Evolutionary conservation across 2,797 vertebrate species (phyloP).

Genomic region (Carapus acus): DNA sequence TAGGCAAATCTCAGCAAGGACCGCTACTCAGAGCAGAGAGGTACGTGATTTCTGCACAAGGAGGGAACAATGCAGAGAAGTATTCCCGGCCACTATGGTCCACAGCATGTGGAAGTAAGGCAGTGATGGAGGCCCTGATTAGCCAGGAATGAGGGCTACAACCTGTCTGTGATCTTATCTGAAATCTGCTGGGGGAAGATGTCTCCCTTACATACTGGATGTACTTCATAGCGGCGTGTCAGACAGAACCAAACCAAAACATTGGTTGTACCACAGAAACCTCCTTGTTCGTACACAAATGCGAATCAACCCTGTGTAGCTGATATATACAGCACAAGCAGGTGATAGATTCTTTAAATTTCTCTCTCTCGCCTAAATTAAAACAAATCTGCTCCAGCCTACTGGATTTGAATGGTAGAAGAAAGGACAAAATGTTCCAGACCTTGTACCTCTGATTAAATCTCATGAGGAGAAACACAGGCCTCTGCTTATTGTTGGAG

Average conservation of each 20-base stretch:
- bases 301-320: too few relatives aligned
- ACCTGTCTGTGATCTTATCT: constrained; percentile 26
- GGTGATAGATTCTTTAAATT: neutral
- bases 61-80: constrained; percentile 7
- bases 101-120: neutral
- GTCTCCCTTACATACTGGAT: constrained; percentile 31
- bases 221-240: neutral
- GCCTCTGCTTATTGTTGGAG: constrained; percentile 1
- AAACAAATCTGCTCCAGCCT: neutral
- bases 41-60: neutral
- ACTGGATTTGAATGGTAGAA: too few relatives aligned
- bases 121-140: constrained; percentile 47
- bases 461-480: constrained; percentile 25
- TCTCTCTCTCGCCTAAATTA: too few relatives aligned
- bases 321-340: too few relatives aligned
- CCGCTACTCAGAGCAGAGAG: constrained; percentile 17
- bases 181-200: neutral
- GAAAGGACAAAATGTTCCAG: constrained; percentile 2
- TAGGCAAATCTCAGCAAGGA: constrained; percentile 19
- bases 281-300: too few relatives aligned
- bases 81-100: constrained; percentile 4
- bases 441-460: constrained; percentile 38
- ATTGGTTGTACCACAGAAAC: neutral
- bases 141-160: constrained; percentile 29
- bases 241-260: neutral